Evolutionary conservation across 2,113 vertebrate genomes (phyloP).

Genomic region (Mohoua ochrocephala): DNA sequence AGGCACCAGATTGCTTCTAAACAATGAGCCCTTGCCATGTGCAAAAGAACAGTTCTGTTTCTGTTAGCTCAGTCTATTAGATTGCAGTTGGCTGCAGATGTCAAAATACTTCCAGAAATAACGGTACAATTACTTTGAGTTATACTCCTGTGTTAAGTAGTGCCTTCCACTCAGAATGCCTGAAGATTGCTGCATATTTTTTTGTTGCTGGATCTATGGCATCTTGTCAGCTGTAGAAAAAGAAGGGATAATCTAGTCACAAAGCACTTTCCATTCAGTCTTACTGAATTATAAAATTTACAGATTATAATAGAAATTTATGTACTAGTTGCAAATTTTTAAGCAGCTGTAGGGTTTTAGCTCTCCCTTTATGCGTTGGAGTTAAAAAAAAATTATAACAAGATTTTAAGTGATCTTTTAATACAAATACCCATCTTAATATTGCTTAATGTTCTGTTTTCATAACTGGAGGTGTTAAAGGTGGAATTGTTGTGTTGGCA

Average conservation of each 20-base stretch:
- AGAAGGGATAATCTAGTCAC: not conserved
- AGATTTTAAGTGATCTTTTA: not conserved
- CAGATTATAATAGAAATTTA: not conserved
- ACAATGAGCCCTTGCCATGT: not conserved
- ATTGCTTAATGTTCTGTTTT: not conserved
- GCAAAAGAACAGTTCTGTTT: not conserved
- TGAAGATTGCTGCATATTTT: not conserved
- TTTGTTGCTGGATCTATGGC: not conserved
- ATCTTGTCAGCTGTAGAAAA: not conserved
- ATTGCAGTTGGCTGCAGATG: not conserved
- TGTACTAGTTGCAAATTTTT: not conserved
- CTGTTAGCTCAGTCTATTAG: not conserved
- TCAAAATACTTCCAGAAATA: not conserved
- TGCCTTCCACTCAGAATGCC: not conserved
- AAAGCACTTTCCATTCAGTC: not conserved
- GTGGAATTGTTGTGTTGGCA: not conserved
- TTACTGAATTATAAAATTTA: not conserved
- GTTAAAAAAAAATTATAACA: not conserved
- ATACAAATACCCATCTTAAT: not conserved
- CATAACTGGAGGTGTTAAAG: not conserved
- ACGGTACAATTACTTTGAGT: not conserved
- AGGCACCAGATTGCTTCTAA: not conserved
- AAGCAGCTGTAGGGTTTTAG: not conserved
- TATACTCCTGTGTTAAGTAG: not conserved
- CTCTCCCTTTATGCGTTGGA: not conserved